These are phyloP conservation scores for Autographa pulchrina DNA, from an alignment of 2,888 invertebrate species.

Conservation along the genomic window DNA sequence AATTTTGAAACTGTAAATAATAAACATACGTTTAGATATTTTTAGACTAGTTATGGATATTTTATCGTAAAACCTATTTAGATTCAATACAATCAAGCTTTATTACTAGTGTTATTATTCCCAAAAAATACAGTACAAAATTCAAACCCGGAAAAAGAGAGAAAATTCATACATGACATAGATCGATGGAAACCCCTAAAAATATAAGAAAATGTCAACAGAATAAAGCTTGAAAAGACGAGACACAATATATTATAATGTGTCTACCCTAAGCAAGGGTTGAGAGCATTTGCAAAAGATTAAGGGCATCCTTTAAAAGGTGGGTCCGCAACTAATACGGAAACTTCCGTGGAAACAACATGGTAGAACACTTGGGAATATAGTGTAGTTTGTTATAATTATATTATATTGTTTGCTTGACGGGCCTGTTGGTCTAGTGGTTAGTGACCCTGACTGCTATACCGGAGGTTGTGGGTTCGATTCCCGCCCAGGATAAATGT, in stretches of 20 bases:
- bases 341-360: constrained; percentile 37
- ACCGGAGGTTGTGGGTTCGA: too few relatives aligned
- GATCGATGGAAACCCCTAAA: background rate
- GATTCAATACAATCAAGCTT: too few relatives aligned
- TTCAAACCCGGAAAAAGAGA: background rate
- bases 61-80: too few relatives aligned
- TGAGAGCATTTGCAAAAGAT: constrained; percentile 38
- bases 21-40: too few relatives aligned
- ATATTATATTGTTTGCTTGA: background rate
- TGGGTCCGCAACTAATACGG: constrained; percentile 37
- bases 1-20: too few relatives aligned
- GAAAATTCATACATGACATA: background rate
- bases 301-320: constrained; percentile 58
- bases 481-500: too few relatives aligned
- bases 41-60: too few relatives aligned
- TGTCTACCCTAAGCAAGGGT: constrained; percentile 27
- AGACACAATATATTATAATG: constrained; percentile 46
- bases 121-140: background rate
- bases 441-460: too few relatives aligned
- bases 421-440: too few relatives aligned
- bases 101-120: background rate
- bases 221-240: constrained; percentile 15
- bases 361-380: constrained; percentile 30
- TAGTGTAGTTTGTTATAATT: constrained; percentile 10
- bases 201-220: constrained; percentile 39